phyloP scores from a whole-genome alignment of 2,888 invertebrate species.

The Hyposoter dolosus region DNA sequence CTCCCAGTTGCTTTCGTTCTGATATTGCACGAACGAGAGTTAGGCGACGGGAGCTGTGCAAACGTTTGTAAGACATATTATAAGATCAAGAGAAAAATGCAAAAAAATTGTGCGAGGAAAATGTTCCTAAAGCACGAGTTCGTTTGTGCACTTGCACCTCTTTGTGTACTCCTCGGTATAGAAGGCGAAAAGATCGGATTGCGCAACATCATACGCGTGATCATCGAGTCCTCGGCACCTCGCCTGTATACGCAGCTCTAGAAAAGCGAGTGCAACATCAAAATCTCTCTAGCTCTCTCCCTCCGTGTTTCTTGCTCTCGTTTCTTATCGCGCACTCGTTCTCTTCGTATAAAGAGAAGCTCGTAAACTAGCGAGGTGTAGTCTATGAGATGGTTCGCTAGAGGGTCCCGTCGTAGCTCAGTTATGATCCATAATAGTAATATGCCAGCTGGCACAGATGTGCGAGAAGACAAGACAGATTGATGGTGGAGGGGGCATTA shows the following conservation, averaged over 20 bases:
- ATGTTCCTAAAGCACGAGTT: conserved; percentile 63
- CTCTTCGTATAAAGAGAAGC: conserved; percentile 59
- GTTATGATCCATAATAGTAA: conserved; percentile 66
- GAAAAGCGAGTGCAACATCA: conserved; percentile 37
- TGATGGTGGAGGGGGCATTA: conserved; percentile 56
- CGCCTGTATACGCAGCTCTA: conserved; percentile 47
- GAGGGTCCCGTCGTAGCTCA: conserved; percentile 58
- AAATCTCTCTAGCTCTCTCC: conserved; percentile 2
- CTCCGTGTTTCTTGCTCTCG: neutral
- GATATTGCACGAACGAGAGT: conserved; percentile 58
- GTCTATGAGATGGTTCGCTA: conserved; percentile 76
- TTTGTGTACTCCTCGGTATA: conserved; percentile 65
- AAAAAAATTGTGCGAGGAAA: conserved; percentile 15
- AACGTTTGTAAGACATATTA: neutral
- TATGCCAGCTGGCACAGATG: conserved; percentile 66
- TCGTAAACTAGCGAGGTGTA: conserved; percentile 78
- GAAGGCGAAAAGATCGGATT: conserved; percentile 62
- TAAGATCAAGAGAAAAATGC: neutral
- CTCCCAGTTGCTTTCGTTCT: conserved; percentile 48
- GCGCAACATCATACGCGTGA: conserved; percentile 71
- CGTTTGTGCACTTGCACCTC: conserved; percentile 72
- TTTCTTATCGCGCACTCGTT: neutral
- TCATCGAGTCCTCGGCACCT: conserved; percentile 52
- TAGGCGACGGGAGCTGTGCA: conserved; percentile 27
- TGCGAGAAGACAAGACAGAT: conserved; percentile 75